A percentile compares a stretch with the other conserved stretches of the same genome.
These are phyloP conservation scores for Strigamia crassipes DNA, from an alignment of 2,888 invertebrate species.

Conservation along the genomic window DNA sequence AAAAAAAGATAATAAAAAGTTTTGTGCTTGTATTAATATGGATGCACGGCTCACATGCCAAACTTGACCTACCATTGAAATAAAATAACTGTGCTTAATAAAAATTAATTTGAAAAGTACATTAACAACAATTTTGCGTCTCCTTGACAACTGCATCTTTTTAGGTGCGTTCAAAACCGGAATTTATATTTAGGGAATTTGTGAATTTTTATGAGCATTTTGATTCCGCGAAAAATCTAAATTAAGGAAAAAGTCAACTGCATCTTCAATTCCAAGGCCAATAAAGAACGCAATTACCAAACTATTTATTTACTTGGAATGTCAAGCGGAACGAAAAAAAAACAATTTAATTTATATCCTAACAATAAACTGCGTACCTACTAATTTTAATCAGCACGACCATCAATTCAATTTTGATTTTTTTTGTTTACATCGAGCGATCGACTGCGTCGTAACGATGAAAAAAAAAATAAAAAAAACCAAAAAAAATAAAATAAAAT, in stretches of 20 bases:
- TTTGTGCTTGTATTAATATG: not conserved
- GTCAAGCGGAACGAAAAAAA: conserved; percentile 5
- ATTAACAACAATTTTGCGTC: too few species aligned
- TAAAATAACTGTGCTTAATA: too few species aligned
- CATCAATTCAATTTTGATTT: not conserved
- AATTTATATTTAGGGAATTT: not conserved
- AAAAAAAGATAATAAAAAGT: not conserved
- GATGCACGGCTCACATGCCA: not conserved
- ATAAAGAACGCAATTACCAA: not conserved
- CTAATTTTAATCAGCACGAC: not conserved
- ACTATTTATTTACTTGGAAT: not conserved
- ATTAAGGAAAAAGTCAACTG: not conserved
- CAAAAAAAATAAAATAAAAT: not conserved
- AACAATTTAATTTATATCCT: not conserved
- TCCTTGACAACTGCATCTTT: too few species aligned
- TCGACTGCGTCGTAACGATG: not conserved
- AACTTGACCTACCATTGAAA: not conserved
- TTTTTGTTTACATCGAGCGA: too few species aligned
- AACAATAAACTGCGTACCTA: not conserved
- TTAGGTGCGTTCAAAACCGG: not conserved
- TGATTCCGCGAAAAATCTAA: not conserved
- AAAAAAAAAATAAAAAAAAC: not conserved
- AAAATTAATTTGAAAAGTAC: too few species aligned
- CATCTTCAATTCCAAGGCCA: conserved; percentile 6
- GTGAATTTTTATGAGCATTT: not conserved